Conservation (phyloP, 2,888 invertebrate species). For the Agrochola litura region DNA sequence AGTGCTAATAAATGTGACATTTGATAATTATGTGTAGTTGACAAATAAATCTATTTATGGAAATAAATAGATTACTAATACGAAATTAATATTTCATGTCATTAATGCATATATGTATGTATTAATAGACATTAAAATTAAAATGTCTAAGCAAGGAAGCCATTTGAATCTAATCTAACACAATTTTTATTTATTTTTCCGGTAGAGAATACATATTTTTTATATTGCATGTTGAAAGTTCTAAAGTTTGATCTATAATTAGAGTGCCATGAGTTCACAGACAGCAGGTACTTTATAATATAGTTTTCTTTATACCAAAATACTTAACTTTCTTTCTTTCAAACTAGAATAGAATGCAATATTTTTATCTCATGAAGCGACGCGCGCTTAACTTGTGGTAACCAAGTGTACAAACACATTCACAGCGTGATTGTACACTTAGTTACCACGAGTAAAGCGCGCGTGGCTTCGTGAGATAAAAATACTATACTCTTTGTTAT, state of each 20-base stretch:
- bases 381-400: too few relatives aligned
- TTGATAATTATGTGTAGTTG: not conserved
- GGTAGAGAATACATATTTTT: not conserved
- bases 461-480: too few relatives aligned
- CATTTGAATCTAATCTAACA: not conserved
- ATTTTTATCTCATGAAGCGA: too few relatives aligned
- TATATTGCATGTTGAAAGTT: not conserved
- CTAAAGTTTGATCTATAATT: not conserved
- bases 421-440: too few relatives aligned
- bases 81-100: not conserved
- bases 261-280: not conserved
- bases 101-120: not conserved
- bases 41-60: too few relatives aligned
- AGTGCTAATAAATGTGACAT: not conserved
- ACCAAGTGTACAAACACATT: too few relatives aligned
- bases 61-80: too few relatives aligned
- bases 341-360: too few relatives aligned
- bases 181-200: not conserved
- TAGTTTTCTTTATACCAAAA: not conserved
- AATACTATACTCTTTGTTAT: too few relatives aligned
- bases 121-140: not conserved
- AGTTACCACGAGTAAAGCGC: too few relatives aligned
- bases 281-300: not conserved
- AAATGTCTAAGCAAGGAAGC: not conserved
- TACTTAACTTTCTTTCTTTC: not conserved